Conservation (phyloP, 2,113 vertebrate genomes). For the Protomyctophum bolini region DNA sequence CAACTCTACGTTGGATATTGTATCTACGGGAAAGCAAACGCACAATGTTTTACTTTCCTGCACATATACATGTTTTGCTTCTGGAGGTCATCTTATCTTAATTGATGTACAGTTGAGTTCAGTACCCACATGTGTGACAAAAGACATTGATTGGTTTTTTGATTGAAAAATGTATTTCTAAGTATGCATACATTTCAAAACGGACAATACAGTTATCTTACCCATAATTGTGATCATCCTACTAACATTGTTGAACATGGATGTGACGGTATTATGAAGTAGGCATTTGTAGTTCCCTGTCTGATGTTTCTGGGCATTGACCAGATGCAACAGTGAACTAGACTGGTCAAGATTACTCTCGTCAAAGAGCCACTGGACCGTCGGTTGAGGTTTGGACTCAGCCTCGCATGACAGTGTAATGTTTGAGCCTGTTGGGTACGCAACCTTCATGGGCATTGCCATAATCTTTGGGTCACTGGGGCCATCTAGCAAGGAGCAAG, state of each 20-base stretch:
- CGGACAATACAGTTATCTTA: conserved; percentile 29
- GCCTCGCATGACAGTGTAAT: conserved; percentile 67
- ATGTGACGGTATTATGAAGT: conserved; percentile 63
- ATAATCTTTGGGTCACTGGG: conserved; percentile 56
- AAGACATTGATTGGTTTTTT: too few relatives aligned
- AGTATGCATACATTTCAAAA: background rate
- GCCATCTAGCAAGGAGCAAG: conserved; percentile 62
- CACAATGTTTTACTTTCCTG: background rate
- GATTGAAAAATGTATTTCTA: too few relatives aligned
- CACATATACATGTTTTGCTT: background rate
- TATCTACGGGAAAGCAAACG: conserved; percentile 48
- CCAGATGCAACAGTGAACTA: conserved; percentile 37
- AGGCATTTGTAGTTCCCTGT: conserved; percentile 73
- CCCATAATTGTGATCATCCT: conserved; percentile 54
- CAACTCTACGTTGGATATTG: conserved; percentile 47
- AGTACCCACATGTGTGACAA: too few relatives aligned
- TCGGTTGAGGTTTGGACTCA: conserved; percentile 61
- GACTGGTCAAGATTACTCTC: conserved; percentile 12
- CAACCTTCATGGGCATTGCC: conserved; percentile 18
- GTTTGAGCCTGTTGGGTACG: conserved; percentile 55
- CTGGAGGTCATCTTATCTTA: too few relatives aligned
- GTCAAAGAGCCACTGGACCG: conserved; percentile 63
- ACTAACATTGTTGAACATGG: conserved; percentile 35
- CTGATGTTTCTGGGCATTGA: conserved; percentile 3
- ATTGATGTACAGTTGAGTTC: too few relatives aligned